Percentiles rank a stretch among this genome's conserved stretches.
Evolutionary conservation across 2,113 vertebrate genomes (phyloP).

Genomic region (Odocoileus hemionus): DNA sequence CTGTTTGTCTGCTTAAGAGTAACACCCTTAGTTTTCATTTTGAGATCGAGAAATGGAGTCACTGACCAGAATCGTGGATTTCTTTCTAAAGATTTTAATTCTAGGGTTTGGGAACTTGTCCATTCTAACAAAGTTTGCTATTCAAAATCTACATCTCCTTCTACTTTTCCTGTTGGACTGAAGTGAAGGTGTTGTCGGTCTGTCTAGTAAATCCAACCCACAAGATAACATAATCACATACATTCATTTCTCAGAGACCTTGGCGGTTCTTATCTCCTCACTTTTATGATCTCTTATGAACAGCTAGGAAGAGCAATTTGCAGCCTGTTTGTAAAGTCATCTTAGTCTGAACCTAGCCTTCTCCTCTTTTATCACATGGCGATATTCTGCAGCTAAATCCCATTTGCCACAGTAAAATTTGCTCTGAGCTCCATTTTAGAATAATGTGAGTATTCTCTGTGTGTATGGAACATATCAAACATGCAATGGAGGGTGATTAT

Average conservation of each 20-base stretch:
- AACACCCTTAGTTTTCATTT: not conserved
- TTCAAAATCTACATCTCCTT: conserved; percentile 72
- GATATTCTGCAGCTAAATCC: conserved; percentile 65
- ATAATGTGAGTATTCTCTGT: conserved; percentile 26
- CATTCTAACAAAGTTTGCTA: conserved; percentile 69
- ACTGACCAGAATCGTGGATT: not conserved
- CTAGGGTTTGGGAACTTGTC: conserved; percentile 51
- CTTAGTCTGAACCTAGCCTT: conserved; percentile 63
- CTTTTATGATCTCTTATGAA: conserved; percentile 79
- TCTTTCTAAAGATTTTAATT: conserved; percentile 27
- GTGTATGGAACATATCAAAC: conserved; percentile 58
- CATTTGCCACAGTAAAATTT: conserved; percentile 62
- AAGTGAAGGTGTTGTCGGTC: conserved; percentile 43
- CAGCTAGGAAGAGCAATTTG: conserved; percentile 79
- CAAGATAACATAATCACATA: conserved; percentile 73
- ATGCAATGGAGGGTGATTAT: conserved; percentile 55
- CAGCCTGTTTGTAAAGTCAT: conserved; percentile 75
- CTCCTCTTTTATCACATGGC: conserved; percentile 49
- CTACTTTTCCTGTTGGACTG: conserved; percentile 70
- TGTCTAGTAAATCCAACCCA: conserved; percentile 73
- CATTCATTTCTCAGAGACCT: conserved; percentile 77
- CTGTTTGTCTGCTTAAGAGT: not conserved
- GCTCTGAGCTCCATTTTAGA: conserved; percentile 66
- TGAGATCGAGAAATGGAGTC: not conserved
- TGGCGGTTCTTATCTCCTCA: conserved; percentile 72